Percentiles rank a stretch among this genome's conserved stretches.
phyloP scores from a whole-genome alignment of 2,113 vertebrate genomes.

The zebrafish (Danio rerio) region GRCz12tu NC_133195.1:34920001-34920500 shows the following conservation, averaged over 20 bases:
- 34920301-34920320: constrained; percentile 12
- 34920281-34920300: not conserved
- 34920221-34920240: not conserved
- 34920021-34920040: not conserved
- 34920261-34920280: constrained; percentile 44
- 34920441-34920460: constrained; percentile 39
- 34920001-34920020: not conserved
- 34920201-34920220: not conserved
- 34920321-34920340: constrained; percentile 65
- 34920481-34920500: too few relatives aligned
- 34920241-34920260: not conserved
- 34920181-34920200: constrained; percentile 24
- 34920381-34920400: constrained; percentile 72
- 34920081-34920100: not conserved
- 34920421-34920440: not conserved
- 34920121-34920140: not conserved
- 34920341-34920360: constrained; percentile 63
- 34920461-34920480: too few relatives aligned
- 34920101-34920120: not conserved
- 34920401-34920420: constrained; percentile 60
- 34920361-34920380: constrained; percentile 74
- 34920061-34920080: not conserved
- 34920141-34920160: too few relatives aligned
- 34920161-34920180: not conserved
- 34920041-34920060: not conserved